phyloP scores from a whole-genome alignment of 2,113 vertebrate species.

The Chlorodrepanis virens region DNA sequence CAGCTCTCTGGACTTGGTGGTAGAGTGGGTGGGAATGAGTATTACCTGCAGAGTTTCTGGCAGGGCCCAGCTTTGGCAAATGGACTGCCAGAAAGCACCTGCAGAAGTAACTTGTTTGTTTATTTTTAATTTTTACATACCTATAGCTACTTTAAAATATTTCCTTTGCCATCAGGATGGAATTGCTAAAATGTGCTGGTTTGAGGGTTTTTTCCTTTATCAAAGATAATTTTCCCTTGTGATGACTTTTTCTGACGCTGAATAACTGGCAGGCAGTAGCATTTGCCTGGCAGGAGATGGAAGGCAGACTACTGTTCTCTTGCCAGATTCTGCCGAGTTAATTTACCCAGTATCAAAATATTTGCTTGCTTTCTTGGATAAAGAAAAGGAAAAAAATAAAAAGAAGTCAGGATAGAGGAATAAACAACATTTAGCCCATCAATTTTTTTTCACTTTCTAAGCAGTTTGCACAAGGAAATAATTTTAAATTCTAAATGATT shows the following conservation, averaged over 20 bases:
- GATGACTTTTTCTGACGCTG: neutral
- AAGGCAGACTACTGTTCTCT: neutral
- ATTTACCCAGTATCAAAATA: slow-evolving; percentile 14
- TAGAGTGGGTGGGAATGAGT: neutral
- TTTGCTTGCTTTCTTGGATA: neutral
- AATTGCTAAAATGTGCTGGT: neutral
- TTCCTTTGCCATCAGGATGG: neutral
- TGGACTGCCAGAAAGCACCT: neutral
- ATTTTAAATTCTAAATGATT: slow-evolving; percentile 48
- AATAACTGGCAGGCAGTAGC: neutral
- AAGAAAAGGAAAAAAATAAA: neutral
- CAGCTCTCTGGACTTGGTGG: neutral
- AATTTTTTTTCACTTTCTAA: neutral
- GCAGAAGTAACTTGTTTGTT: neutral
- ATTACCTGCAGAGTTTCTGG: neutral
- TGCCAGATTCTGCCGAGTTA: neutral
- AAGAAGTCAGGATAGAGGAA: neutral
- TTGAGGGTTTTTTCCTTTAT: neutral
- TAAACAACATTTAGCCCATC: neutral
- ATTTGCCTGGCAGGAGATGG: neutral
- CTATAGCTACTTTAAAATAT: neutral
- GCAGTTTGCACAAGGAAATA: slow-evolving; percentile 1
- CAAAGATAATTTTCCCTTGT: neutral
- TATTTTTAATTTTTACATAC: neutral
- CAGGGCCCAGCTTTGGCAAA: neutral